Percentiles rank a stretch among this genome's conserved stretches.
Evolutionary conservation across 2,888 invertebrate species (phyloP).

Genomic region (Pseudanteris insignis): DNA sequence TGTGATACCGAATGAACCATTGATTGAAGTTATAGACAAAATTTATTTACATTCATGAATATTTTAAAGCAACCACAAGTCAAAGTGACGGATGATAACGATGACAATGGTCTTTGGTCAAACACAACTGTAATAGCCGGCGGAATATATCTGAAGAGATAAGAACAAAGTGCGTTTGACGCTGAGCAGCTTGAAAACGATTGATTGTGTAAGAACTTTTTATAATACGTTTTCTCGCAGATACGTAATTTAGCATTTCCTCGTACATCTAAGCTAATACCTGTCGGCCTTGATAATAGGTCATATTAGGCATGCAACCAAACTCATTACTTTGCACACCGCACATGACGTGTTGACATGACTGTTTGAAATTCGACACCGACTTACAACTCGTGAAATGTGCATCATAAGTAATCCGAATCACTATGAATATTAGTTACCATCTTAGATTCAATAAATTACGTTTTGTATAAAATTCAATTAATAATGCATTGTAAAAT

Average conservation of each 20-base stretch:
- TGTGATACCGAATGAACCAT: conserved; percentile 12
- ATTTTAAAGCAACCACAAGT: background rate
- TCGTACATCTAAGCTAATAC: conserved; percentile 47
- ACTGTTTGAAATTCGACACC: no score
- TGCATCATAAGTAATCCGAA: no score
- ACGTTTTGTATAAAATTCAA: no score
- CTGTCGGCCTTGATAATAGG: conserved; percentile 52
- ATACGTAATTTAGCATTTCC: conserved; percentile 46
- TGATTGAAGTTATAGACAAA: conserved; percentile 16
- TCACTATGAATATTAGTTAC: no score
- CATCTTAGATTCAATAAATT: no score
- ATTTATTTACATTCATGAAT: conserved; percentile 34
- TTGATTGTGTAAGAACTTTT: conserved; percentile 39
- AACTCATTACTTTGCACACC: no score
- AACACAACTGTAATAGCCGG: no score
- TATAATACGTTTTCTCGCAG: conserved; percentile 33
- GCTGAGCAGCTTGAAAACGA: conserved; percentile 19
- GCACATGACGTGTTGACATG: no score
- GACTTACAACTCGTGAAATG: no score
- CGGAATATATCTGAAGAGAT: conserved; percentile 18
- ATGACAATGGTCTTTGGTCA: background rate
- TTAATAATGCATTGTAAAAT: no score
- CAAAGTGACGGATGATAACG: conserved; percentile 1
- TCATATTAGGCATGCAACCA: no score
- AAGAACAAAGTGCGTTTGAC: no score